phyloP scores from a whole-genome alignment of 2,888 invertebrate genomes.

The Conchocele bisecta region DNA sequence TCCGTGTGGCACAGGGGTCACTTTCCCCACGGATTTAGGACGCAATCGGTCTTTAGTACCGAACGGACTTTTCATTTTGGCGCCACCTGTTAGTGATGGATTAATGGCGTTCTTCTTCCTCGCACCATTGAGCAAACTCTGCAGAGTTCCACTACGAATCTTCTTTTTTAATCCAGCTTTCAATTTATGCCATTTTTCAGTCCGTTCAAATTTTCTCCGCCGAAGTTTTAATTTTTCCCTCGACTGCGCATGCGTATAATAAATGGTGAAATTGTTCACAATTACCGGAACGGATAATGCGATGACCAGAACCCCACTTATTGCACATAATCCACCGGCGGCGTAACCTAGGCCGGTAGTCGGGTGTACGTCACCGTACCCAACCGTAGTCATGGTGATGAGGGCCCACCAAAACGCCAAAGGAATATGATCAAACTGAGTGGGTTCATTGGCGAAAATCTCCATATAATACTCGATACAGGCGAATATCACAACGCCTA shows the following conservation, averaged over 20 bases:
- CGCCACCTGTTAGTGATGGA: conserved; percentile 1
- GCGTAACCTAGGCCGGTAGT: conserved; percentile 64
- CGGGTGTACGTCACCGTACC: conserved; percentile 69
- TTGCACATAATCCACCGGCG: conserved; percentile 68
- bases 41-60: no score
- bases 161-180: conserved; percentile 52
- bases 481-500: conserved; percentile 68
- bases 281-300: conserved; percentile 71
- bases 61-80: no score
- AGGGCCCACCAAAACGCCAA: conserved; percentile 95
- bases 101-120: conserved; percentile 26
- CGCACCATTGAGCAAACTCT: conserved; percentile 39
- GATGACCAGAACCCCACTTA: conserved; percentile 68
- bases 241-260: conserved; percentile 69
- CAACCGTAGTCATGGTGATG: conserved; percentile 96
- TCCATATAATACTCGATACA: conserved; percentile 71
- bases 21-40: no score
- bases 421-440: conserved; percentile 83
- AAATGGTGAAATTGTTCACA: conserved; percentile 70
- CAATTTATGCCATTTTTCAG: conserved; percentile 61
- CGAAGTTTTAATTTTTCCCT: conserved; percentile 64
- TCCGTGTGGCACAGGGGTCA: no score
- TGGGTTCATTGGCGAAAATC: conserved; percentile 55
- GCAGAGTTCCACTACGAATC: conserved; percentile 49
- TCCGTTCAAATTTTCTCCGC: conserved; percentile 59